These are phyloP conservation scores for Xanthostigma xanthostigma DNA, from an alignment of 2,888 invertebrate genomes.

Conservation along the genomic window DNA sequence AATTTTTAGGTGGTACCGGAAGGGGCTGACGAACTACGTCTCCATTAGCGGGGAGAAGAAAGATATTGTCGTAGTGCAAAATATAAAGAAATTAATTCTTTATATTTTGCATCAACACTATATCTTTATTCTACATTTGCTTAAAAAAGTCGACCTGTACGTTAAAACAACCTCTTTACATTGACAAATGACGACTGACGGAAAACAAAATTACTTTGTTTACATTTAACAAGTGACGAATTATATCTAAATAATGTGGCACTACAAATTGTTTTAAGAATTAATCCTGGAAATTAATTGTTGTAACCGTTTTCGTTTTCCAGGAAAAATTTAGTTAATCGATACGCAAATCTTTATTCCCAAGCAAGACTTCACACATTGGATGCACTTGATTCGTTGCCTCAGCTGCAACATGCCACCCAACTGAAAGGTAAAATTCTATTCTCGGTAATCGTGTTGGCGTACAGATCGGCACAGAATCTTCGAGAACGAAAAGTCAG, in stretches of 20 bases:
- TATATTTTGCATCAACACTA: no score
- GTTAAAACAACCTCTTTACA: no score
- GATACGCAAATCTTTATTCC: slow-evolving; percentile 73
- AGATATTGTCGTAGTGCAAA: no score
- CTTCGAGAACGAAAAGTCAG: slow-evolving; percentile 57
- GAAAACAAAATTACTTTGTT: no score
- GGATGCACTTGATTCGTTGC: slow-evolving; percentile 69
- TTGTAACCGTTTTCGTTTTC: slow-evolving; percentile 15
- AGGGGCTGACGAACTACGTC: no score
- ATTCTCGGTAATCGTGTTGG: slow-evolving; percentile 86
- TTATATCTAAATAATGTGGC: no score
- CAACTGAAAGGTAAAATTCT: slow-evolving; percentile 89
- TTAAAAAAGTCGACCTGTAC: no score
- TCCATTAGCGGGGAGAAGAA: no score
- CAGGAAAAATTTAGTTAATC: slow-evolving; percentile 53
- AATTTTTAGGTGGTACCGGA: background rate
- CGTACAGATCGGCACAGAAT: slow-evolving; percentile 55
- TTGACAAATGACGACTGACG: no score
- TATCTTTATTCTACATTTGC: no score
- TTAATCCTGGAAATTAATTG: background rate
- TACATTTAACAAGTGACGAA: no score
- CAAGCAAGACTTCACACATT: slow-evolving; percentile 72
- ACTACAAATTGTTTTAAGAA: background rate
- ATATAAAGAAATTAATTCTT: no score
- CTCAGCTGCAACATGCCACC: slow-evolving; percentile 66